phyloP scores from a whole-genome alignment of 2,888 invertebrate species.

The Reticulitermes lucifugus region DNA sequence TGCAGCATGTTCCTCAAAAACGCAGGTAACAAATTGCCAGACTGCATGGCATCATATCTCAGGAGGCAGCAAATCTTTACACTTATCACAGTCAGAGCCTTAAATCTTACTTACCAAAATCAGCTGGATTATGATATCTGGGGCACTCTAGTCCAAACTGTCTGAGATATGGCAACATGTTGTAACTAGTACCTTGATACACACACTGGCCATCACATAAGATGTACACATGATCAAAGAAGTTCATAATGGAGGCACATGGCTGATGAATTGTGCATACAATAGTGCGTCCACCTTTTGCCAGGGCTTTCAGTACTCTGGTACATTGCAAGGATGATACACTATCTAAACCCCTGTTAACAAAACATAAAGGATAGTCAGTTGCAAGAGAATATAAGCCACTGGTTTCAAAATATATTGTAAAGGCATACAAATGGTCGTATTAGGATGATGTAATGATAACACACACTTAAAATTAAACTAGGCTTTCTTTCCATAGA shows the following conservation, averaged over 20 bases:
- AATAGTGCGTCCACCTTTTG: constrained; percentile 67
- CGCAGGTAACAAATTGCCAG: too few relatives aligned
- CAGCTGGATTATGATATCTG: constrained; percentile 73
- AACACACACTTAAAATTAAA: too few relatives aligned
- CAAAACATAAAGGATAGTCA: too few relatives aligned
- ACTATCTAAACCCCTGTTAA: constrained; percentile 67
- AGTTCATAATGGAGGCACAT: constrained; percentile 69
- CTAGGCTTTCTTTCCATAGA: too few relatives aligned
- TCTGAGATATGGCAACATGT: constrained; percentile 67
- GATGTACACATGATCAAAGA: constrained; percentile 70
- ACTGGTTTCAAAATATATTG: too few relatives aligned
- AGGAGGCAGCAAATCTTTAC: too few relatives aligned
- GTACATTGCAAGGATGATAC: constrained; percentile 68
- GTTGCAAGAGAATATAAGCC: too few relatives aligned
- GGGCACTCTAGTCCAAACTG: constrained; percentile 68
- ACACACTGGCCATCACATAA: constrained; percentile 70
- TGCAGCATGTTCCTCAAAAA: too few relatives aligned
- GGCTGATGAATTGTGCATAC: constrained; percentile 73
- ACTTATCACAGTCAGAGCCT: too few relatives aligned
- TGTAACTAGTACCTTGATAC: constrained; percentile 67
- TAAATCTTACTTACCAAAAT: constrained; percentile 64
- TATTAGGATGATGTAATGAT: too few relatives aligned
- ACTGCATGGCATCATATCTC: too few relatives aligned
- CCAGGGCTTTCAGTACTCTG: constrained; percentile 65
- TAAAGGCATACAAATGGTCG: too few relatives aligned